These are phyloP conservation scores for Ageneiosus marmoratus DNA, from an alignment of 2,113 vertebrate species.

Conservation along the genomic window DNA sequence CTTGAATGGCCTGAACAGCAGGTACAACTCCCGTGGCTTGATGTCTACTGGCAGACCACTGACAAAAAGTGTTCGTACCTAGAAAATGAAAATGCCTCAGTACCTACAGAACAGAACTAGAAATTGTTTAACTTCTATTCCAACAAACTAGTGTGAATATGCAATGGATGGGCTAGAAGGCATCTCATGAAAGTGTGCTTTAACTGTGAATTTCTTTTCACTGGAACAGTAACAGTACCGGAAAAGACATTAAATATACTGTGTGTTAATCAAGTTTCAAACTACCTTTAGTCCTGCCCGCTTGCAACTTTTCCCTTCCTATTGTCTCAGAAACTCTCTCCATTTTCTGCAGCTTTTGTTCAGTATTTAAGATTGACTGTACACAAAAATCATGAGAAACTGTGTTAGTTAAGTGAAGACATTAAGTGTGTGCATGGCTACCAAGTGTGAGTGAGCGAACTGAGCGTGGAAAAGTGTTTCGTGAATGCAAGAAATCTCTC, in stretches of 20 bases:
- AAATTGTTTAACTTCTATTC: neutral
- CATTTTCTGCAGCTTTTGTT: conserved; percentile 35
- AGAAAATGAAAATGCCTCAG: conserved; percentile 45
- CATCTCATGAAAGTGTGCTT: neutral
- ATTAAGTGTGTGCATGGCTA: conserved; percentile 49
- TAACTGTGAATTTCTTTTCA: neutral
- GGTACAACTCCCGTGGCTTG: conserved; percentile 86
- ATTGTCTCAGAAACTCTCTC: conserved; percentile 35
- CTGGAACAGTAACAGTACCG: conserved; percentile 28
- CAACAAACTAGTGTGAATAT: neutral
- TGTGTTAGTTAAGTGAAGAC: conserved; percentile 51
- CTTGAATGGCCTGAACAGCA: conserved; percentile 89
- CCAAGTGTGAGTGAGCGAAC: conserved; percentile 45
- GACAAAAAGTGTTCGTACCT: conserved; percentile 88
- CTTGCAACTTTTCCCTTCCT: conserved; percentile 46
- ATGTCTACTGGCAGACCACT: conserved; percentile 89
- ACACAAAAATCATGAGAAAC: conserved; percentile 50
- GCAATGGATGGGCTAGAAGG: neutral
- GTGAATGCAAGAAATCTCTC: conserved; percentile 47
- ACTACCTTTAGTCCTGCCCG: conserved; percentile 44
- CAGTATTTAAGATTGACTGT: conserved; percentile 30
- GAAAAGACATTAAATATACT: neutral
- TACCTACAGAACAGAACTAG: conserved; percentile 23
- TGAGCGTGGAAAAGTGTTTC: conserved; percentile 40
- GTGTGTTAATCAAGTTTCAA: conserved; percentile 28